Evolutionary conservation across 2,888 invertebrate genomes (phyloP).

Genomic region (Lochmaea capreae): DNA sequence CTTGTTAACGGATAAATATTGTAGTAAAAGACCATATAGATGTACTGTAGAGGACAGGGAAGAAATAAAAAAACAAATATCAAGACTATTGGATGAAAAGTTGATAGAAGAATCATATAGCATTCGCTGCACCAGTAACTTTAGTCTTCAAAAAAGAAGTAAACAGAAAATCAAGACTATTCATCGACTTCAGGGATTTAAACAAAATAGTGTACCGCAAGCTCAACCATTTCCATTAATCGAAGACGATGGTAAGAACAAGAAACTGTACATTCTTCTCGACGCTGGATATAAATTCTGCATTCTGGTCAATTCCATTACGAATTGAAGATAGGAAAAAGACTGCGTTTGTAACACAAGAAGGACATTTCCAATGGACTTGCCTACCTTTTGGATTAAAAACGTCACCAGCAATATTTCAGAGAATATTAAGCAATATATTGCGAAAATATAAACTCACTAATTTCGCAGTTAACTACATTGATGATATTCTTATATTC

Average conservation of each 20-base stretch:
- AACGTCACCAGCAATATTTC: slow-evolving; percentile 24
- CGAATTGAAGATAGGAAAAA: slow-evolving; percentile 19
- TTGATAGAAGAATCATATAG: slow-evolving; percentile 25
- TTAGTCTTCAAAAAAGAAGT: slow-evolving; percentile 29
- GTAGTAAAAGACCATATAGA: slow-evolving; percentile 24
- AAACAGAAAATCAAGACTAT: slow-evolving; percentile 23
- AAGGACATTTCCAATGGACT: slow-evolving; percentile 26
- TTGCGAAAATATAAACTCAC: too few species aligned
- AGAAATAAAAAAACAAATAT: slow-evolving; percentile 25
- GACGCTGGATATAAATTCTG: slow-evolving; percentile 25
- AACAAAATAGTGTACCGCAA: slow-evolving; percentile 34
- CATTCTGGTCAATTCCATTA: slow-evolving; percentile 26
- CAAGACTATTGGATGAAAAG: slow-evolving; percentile 12
- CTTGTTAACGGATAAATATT: too few species aligned
- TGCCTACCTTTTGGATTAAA: slow-evolving; percentile 11
- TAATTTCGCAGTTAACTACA: slow-evolving; percentile 7
- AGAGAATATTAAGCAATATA: neutral
- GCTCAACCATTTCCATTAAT: slow-evolving; percentile 33
- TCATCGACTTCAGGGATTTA: slow-evolving; percentile 27
- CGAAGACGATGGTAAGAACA: slow-evolving; percentile 26
- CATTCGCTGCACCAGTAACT: slow-evolving; percentile 32
- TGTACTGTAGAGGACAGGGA: slow-evolving; percentile 23
- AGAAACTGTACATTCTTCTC: neutral
- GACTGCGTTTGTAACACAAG: slow-evolving; percentile 26
- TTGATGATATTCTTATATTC: slow-evolving; percentile 24